These are phyloP conservation scores for Nasonia giraulti DNA, from an alignment of 1,140 invertebrate genomes.

Conservation along the genomic window DNA sequence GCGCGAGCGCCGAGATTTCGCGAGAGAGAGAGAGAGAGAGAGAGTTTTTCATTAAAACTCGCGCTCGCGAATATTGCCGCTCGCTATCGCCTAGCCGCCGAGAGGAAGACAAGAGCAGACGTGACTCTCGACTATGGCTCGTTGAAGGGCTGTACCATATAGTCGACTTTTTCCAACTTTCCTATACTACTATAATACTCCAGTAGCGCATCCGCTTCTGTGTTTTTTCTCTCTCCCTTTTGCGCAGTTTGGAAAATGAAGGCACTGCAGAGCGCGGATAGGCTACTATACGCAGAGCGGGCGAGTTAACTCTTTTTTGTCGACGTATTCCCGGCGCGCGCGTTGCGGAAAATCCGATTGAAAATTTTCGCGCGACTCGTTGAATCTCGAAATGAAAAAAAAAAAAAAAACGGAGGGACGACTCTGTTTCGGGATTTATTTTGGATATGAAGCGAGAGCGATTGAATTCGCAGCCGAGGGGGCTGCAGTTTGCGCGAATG, in stretches of 20 bases:
- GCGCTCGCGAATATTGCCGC: not conserved
- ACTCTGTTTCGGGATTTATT: not conserved
- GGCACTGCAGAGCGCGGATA: no score
- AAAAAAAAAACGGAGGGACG: not conserved
- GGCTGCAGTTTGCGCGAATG: no score
- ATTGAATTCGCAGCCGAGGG: no score
- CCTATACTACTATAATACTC: no score
- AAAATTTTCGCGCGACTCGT: not conserved
- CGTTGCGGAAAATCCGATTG: not conserved
- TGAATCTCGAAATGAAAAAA: not conserved
- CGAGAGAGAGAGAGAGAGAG: not conserved
- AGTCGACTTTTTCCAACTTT: no score
- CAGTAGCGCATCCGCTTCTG: no score
- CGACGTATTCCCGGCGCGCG: not conserved
- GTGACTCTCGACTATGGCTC: not conserved
- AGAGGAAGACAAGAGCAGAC: not conserved
- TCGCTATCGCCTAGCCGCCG: not conserved
- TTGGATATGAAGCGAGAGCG: not conserved
- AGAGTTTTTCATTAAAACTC: slow-evolving; percentile 24
- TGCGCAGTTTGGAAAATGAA: no score
- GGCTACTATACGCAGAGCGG: no score
- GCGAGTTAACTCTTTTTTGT: not conserved
- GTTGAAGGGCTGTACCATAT: not conserved
- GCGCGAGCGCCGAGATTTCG: not conserved
- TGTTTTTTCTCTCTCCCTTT: no score